Evolutionary conservation across 2,797 vertebrate genomes (phyloP).

Genomic region (Eremophila alpestris): DNA sequence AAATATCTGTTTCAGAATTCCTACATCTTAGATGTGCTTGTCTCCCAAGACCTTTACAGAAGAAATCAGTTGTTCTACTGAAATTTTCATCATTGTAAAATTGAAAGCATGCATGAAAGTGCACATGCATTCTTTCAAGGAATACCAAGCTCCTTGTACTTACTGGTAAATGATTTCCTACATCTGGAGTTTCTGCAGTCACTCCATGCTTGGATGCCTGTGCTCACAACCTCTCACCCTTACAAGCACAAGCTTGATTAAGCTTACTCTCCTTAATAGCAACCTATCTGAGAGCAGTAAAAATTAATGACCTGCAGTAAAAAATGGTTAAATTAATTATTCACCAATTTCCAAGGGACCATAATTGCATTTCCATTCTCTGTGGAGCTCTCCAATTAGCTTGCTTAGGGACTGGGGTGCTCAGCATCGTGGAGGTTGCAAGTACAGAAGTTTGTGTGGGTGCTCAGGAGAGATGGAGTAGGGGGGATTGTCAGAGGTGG

Average conservation of each 20-base stretch:
- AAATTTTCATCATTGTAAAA: neutral
- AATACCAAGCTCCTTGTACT: neutral
- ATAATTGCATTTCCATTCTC: conserved; percentile 13
- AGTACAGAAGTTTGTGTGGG: neutral
- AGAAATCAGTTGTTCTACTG: neutral
- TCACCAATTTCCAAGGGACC: neutral
- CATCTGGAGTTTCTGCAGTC: neutral
- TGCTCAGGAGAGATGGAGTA: neutral
- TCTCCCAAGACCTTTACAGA: neutral
- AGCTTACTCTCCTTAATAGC: neutral
- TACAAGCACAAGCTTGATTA: neutral
- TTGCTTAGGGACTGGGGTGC: neutral
- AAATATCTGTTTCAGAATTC: neutral
- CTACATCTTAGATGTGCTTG: neutral
- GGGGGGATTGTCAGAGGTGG: neutral
- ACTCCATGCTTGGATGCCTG: neutral
- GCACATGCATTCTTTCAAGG: neutral
- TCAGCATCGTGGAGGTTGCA: rapidly evolving
- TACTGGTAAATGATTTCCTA: neutral
- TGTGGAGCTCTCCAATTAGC: neutral
- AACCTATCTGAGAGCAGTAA: conserved; percentile 12
- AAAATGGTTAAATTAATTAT: conserved; percentile 41
- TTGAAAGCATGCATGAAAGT: neutral
- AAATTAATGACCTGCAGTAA: conserved; percentile 26
- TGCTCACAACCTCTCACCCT: neutral